These are phyloP conservation scores for Clostera curtula DNA, from an alignment of 2,888 invertebrate species.

Conservation along the genomic window DNA sequence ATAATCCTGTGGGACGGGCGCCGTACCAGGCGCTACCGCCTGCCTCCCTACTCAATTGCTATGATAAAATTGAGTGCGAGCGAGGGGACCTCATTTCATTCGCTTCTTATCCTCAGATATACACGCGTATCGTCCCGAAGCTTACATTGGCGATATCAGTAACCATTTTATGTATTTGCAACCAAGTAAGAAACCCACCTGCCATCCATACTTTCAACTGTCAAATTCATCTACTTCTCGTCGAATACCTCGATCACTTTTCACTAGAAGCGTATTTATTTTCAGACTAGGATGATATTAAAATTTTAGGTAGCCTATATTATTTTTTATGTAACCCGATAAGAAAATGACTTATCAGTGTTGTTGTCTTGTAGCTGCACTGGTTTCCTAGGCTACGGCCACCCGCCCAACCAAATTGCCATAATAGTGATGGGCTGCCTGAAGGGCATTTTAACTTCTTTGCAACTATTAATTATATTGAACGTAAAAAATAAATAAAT, in stretches of 20 bases:
- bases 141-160: constrained; percentile 13
- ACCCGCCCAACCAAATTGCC: constrained; percentile 40
- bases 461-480: no score
- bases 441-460: constrained; percentile 7
- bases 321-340: constrained; percentile 54
- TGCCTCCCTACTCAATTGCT: constrained; percentile 42
- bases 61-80: constrained; percentile 50
- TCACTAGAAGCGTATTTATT: constrained; percentile 8
- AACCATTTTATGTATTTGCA: constrained; percentile 12
- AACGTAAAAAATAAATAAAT: no score
- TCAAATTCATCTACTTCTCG: constrained; percentile 48
- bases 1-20: constrained; percentile 28
- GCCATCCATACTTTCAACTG: constrained; percentile 63
- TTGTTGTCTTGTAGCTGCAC: constrained; percentile 70
- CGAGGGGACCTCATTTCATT: constrained; percentile 37
- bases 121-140: constrained; percentile 18
- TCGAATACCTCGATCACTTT: constrained; percentile 14
- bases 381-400: constrained; percentile 73
- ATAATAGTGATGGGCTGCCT: constrained; percentile 22
- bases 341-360: constrained; percentile 53
- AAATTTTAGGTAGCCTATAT: constrained; percentile 15
- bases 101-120: constrained; percentile 21
- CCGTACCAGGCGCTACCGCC: constrained; percentile 55
- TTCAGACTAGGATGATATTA: constrained; percentile 13
- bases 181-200: constrained; percentile 48